These are phyloP conservation scores for Ammodramus savannarum DNA, from an alignment of 2,113 vertebrate species.

Conservation along the genomic window DNA sequence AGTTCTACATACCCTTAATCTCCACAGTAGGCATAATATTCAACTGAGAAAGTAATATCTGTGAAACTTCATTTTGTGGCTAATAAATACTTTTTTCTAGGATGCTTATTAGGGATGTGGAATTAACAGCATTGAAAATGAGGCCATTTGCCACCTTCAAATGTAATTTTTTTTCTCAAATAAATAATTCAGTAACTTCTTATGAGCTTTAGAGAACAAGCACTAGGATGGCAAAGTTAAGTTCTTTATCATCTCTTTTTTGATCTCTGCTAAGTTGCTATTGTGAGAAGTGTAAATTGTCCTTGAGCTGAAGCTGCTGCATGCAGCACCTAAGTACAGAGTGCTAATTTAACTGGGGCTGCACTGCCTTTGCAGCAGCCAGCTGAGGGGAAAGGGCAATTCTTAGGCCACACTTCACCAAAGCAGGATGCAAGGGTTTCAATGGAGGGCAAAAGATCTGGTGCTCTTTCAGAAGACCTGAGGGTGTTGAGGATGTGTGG, in stretches of 20 bases:
- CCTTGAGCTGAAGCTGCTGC: background rate
- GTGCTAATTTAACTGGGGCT: background rate
- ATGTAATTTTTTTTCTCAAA: background rate
- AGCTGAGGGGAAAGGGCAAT: background rate
- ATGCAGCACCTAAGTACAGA: fast-evolving
- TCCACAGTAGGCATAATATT: background rate
- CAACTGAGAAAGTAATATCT: background rate
- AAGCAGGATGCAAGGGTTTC: background rate
- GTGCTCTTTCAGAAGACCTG: background rate
- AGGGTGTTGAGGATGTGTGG: background rate
- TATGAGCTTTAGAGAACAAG: background rate
- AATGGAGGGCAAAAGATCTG: background rate
- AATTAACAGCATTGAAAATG: conserved; percentile 3
- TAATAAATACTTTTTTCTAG: conserved; percentile 4
- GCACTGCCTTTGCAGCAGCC: background rate
- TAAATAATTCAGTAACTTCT: conserved; percentile 35
- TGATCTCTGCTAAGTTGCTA: background rate
- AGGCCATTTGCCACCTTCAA: background rate
- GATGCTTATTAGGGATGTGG: background rate
- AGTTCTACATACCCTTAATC: background rate
- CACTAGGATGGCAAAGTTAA: background rate
- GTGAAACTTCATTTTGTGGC: background rate
- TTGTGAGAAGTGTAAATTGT: background rate
- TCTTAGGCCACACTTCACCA: background rate
- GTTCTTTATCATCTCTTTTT: conserved; percentile 33